Base-by-base conservation (phyloP, 2,113 vertebrate genomes). In the Hippocampus guttulatus region DNA sequence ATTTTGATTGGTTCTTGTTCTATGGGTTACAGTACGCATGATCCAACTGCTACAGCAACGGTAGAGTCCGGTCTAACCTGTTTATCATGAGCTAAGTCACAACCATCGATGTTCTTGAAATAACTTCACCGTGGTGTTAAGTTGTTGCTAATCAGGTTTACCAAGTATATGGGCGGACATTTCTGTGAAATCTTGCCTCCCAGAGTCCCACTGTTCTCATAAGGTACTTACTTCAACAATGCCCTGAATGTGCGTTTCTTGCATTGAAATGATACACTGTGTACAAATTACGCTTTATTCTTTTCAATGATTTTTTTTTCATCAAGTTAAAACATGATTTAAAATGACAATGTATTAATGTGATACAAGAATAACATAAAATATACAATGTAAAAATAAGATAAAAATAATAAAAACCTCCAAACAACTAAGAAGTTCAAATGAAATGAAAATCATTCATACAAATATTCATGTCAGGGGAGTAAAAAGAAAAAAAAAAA, bases 281-380 rank as follows among this genome's bases (percentile, higher is more conserved):
- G 5, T 81, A 82, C 68, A 91, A 86, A 89, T 71, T 3, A 81
- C 75, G 80, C 71, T 87, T 89, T 90, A 83, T 88, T 90, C 78
- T 71, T 80, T 82, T 87, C 69, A 82, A 74, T 70, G 49, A 84
- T 84, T 65, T 67, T 67, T 67, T 76, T 68, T 76, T 68, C 41
- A 63, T 67, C 85, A 71, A 72, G 21, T 70, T 78, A 21, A 84
- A 78, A 88, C 21, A 83, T 82, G 55, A 85, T 38, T 84, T 60
- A 82, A 81, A 89, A 68, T 67, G 66, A 76, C 65, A 80, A 78
- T 82, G 79, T 69, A 80, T 88, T 77, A 87, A 66, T 85, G 77
- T 85, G 79, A 80, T 83, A 84, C 75, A 84, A 79, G 70, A 84
- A 74, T 23, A 82, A 84, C 71, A 40, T 8, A 58, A 81, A 68